These are phyloP conservation scores for Tortricodes alternella DNA, from an alignment of 2,888 invertebrate genomes.

Conservation along the genomic window DNA sequence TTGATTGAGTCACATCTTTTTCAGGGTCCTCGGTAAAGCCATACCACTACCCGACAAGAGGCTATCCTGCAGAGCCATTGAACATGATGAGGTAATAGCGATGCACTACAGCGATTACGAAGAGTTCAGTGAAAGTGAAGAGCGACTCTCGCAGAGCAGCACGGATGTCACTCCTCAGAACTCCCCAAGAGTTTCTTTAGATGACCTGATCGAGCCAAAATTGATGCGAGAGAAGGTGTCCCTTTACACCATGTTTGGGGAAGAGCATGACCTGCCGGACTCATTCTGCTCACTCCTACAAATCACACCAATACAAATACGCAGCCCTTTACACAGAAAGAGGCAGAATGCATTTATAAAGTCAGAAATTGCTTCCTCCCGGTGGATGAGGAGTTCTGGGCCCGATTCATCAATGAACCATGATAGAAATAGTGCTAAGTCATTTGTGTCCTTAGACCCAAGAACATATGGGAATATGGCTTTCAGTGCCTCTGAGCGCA, in stretches of 20 bases:
- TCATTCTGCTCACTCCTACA: conserved; percentile 71
- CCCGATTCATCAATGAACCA: conserved; percentile 71
- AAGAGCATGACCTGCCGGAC: conserved; percentile 59
- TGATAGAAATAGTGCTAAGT: conserved; percentile 77
- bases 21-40: conserved; percentile 70
- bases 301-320: conserved; percentile 72
- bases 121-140: conserved; percentile 72
- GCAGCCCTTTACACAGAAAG: conserved; percentile 63
- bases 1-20: conserved; percentile 36
- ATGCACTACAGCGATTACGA: conserved; percentile 74
- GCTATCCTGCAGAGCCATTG: conserved; percentile 57
- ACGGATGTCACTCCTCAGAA: conserved; percentile 74
- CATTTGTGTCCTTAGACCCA: conserved; percentile 70
- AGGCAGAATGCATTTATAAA: conserved; percentile 65
- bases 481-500: conserved; percentile 61
- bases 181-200: conserved; percentile 63
- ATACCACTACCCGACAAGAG: conserved; percentile 62
- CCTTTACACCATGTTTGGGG: conserved; percentile 49
- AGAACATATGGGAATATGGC: conserved; percentile 57
- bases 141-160: conserved; percentile 71
- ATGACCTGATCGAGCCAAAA: conserved; percentile 55
- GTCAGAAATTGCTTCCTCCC: conserved; percentile 74
- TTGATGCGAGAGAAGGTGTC: conserved; percentile 54
- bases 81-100: conserved; percentile 73
- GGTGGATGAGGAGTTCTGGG: conserved; percentile 71